Evolutionary conservation across 2,888 invertebrate species (phyloP).

Genomic region (Orthonychiurus folsomi): DNA sequence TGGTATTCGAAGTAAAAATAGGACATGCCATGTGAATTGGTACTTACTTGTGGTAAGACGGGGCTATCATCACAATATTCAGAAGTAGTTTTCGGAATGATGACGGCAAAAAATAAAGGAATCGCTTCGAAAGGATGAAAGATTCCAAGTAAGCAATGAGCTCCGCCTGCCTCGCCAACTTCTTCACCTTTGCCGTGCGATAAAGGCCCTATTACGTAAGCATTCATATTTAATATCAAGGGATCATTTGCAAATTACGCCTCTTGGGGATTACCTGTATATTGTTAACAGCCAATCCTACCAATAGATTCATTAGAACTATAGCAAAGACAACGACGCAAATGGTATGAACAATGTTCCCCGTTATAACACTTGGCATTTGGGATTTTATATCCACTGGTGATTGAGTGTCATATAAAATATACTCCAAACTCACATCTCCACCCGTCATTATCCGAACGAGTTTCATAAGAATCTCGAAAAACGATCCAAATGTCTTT

Average conservation of each 20-base stretch:
- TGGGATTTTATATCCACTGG: background rate
- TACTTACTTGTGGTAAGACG: slow-evolving; percentile 56
- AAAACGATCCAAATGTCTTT: background rate
- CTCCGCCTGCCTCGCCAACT: slow-evolving; percentile 69
- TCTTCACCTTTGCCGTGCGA: slow-evolving; percentile 56
- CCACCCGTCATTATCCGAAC: background rate
- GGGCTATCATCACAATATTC: slow-evolving; percentile 64
- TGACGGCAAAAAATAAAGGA: slow-evolving; percentile 55
- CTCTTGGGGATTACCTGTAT: background rate
- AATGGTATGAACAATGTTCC: background rate
- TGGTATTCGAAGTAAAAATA: background rate
- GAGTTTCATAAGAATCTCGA: background rate
- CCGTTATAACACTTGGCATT: background rate
- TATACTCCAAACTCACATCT: background rate
- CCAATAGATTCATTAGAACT: background rate
- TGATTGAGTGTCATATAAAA: background rate
- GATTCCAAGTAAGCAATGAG: slow-evolving; percentile 71
- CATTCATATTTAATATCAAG: no score
- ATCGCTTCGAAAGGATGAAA: slow-evolving; percentile 65
- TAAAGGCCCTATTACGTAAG: background rate
- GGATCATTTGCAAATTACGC: no score
- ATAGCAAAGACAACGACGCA: background rate
- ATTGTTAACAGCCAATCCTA: background rate
- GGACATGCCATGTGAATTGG: background rate
- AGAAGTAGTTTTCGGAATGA: slow-evolving; percentile 58